Base-by-base conservation (phyloP, 2,113 vertebrate species). In the Hirundichthys speculiger region DNA sequence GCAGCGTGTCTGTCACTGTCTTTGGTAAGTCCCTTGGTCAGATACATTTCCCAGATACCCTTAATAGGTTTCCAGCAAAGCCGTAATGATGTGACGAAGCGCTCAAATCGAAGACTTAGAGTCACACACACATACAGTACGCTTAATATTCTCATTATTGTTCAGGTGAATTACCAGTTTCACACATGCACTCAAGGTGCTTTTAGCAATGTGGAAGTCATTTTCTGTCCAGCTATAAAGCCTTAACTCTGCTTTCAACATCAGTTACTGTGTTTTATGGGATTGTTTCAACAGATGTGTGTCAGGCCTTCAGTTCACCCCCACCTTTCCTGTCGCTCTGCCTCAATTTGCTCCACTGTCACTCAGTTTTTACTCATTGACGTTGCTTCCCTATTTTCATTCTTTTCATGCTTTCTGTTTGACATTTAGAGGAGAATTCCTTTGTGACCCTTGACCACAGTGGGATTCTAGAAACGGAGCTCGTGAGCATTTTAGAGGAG, bases 371-470 rank as follows among this genome's bases (percentile, higher is more conserved):
- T 59, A 47, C 45, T 42, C 46, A 42, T 20, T 22, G 5, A 62
- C 5, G 43, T 24, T 1, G 16, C 47, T 21, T 45, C 18, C 22
- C 38, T 14, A 40, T 56, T 8, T 15, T 41, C 11, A 49, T 21
- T 38, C 10, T 18, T 63, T 20, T 49, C n/a, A 57, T 34, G 1
- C 43, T 14, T 16, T 69, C 18, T 67, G 2, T 64, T n/a, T 54
- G 10, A 53, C 69, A 42, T 45, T 60, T 76, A 93, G 73, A 90
- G 90, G 95, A 95, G 71, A 94, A 88, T 77, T 95, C 95, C 1
- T 97, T 96, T 12, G 77, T 97, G 68, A 68, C 83, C 9, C 77
- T 99, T 92, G 92, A 93, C n/a, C 95, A 95, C 74, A 94, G 92
- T 6, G 92, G 92, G 42, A 96, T 98, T 55, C 85, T 90, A 24